These are phyloP conservation scores for Somateria mollissima DNA, from an alignment of 2,797 vertebrate species.

Conservation along the genomic window DNA sequence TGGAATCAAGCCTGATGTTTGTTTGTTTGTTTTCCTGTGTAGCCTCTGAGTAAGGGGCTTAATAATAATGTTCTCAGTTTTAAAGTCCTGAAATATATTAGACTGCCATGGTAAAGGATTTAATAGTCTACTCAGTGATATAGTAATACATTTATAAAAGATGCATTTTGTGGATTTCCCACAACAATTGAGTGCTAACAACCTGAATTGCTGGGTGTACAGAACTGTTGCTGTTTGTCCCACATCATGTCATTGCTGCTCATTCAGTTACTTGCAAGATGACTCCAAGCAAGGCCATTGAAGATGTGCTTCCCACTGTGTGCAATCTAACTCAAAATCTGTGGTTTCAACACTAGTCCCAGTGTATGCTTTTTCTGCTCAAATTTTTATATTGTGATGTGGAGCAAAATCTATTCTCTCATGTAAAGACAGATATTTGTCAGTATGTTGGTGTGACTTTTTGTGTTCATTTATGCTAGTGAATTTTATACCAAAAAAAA, in stretches of 20 bases:
- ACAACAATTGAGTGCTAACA: neutral
- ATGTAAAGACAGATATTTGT: neutral
- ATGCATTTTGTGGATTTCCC: neutral
- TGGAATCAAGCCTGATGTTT: neutral
- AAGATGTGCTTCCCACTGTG: neutral
- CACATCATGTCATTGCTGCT: neutral
- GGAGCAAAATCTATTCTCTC: neutral
- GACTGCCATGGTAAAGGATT: neutral
- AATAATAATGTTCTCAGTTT: neutral
- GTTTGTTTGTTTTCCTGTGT: no score
- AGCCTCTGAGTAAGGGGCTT: neutral
- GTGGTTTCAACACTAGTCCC: neutral
- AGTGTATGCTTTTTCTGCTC: neutral
- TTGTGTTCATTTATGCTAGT: neutral
- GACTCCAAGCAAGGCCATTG: neutral
- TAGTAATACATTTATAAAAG: neutral
- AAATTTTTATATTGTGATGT: neutral
- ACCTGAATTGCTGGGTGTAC: neutral
- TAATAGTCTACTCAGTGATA: neutral
- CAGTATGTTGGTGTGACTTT: fast-evolving
- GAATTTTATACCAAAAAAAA: neutral
- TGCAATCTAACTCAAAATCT: neutral
- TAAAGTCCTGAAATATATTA: neutral
- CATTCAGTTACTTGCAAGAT: neutral
- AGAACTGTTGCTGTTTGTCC: neutral